Evolutionary conservation across 2,888 invertebrate genomes (phyloP), one percentile per base, ranked within the genome.

Genomic region (Drosophila merina): DNA sequence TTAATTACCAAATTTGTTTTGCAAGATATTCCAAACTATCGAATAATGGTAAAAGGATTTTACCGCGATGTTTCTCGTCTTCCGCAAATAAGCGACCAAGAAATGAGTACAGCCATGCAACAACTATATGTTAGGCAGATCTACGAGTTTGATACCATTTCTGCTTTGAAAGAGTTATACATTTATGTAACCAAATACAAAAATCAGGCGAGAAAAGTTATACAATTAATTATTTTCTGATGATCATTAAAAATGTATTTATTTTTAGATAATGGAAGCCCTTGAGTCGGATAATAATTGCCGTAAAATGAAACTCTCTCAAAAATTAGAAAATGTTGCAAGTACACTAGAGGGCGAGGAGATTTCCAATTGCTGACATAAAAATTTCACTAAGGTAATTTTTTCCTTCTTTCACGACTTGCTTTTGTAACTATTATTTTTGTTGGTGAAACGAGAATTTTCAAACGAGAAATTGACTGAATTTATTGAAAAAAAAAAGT

Each of bases 151-250:
- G 98, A 98, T 92, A 97, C 97, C 78, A 95, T 97, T 83, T 97
- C 97, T 89, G 98, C 98, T 89, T 94, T 99, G 77, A 98, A 98
- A 93, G 98, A 99, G 93, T 94, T 99, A 87, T 98, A 98, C 92
- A 97, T 97, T 92, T 99, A 99, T 93, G 97, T 98, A 91, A 96
- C 96, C 91, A 98, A 98, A 93, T 99, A 99, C 93, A 96, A 96
- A 93, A n/a, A n/a, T n/a, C n/a, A n/a, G n/a, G n/a, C n/a, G n/a
- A n/a, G n/a, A n/a, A n/a, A n/a, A n/a, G n/a, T n/a, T n/a, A n/a
- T n/a, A n/a, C n/a, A n/a, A n/a, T n/a, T n/a, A 97, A 97, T 10
- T 3, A 9, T 8, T 12, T 14, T 1, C 10, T 38, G 6, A 8
- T 25, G 4, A 40, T 14, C 9, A 20, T 9, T 25, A 1, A 20